Percentiles rank a stretch among this genome's conserved stretches.
Conservation (phyloP, 1,140 invertebrate species). For the Calephelis nemesis region DNA sequence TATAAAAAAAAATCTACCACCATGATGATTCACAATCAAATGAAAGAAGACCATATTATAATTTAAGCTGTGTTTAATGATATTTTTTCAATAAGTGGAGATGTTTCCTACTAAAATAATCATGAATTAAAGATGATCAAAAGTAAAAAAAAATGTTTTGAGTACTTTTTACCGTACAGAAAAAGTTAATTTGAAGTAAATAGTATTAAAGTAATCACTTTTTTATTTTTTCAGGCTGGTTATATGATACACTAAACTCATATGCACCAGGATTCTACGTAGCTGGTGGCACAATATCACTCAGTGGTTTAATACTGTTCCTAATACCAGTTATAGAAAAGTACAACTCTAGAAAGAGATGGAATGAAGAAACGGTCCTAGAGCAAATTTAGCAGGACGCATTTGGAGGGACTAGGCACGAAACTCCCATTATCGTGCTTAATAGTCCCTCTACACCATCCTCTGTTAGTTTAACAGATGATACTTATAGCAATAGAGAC, state of each 20-base stretch:
- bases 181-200: neutral
- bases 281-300: constrained; percentile 88
- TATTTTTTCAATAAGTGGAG: too few relatives aligned
- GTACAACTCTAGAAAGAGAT: constrained; percentile 45
- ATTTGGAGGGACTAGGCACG: constrained; percentile 40
- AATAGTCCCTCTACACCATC: constrained; percentile 67
- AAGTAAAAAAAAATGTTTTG: too few relatives aligned
- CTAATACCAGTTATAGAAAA: constrained; percentile 89
- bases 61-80: too few relatives aligned
- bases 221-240: constrained; percentile 82
- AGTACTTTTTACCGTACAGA: too few relatives aligned
- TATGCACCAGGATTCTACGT: constrained; percentile 92
- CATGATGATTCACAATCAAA: too few relatives aligned
- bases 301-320: constrained; percentile 94
- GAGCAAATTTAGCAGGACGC: constrained; percentile 68
- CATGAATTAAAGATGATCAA: too few relatives aligned
- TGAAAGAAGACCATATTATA: too few relatives aligned
- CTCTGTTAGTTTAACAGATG: constrained; percentile 47
- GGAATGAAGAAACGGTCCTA: constrained; percentile 47
- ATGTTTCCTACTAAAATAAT: too few relatives aligned
- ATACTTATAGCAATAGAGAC: constrained; percentile 69
- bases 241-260: constrained; percentile 88
- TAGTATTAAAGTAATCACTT: neutral
- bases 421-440: constrained; percentile 61
- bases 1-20: too few relatives aligned